phyloP scores from a whole-genome alignment of 2,888 invertebrate species.

The Acrobasis suavella region DNA sequence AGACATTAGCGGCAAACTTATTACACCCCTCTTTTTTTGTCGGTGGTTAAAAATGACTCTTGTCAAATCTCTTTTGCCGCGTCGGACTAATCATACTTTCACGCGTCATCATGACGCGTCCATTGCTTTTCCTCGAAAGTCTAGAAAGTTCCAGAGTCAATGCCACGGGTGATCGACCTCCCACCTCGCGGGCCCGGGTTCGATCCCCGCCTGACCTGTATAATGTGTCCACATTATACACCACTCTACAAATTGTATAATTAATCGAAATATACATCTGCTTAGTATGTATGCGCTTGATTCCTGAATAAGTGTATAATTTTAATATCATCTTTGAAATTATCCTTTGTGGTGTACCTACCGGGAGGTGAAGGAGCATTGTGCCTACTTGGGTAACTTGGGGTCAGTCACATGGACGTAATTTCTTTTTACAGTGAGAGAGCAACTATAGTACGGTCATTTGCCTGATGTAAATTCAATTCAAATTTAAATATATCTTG shows the following conservation, averaged over 20 bases:
- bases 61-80: too few species aligned
- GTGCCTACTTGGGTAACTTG: neutral
- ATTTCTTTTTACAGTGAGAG: too few species aligned
- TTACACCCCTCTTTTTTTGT: too few species aligned
- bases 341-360: slow-evolving; percentile 9
- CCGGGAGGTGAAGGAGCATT: slow-evolving; percentile 12
- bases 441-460: too few species aligned
- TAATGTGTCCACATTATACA: slow-evolving; percentile 43
- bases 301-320: slow-evolving; percentile 29
- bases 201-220: slow-evolving; percentile 44
- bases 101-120: neutral
- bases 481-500: too few species aligned
- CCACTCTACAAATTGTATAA: slow-evolving; percentile 27
- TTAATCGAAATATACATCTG: slow-evolving; percentile 31
- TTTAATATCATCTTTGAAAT: slow-evolving; percentile 18
- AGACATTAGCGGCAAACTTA: too few species aligned
- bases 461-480: too few species aligned
- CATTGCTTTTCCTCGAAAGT: neutral
- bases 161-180: slow-evolving; percentile 49
- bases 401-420: too few species aligned
- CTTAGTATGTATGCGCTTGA: slow-evolving; percentile 31
- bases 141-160: slow-evolving; percentile 31
- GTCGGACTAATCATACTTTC: too few species aligned
- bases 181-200: slow-evolving; percentile 43
- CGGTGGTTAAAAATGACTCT: too few species aligned